Evolutionary conservation across 2,888 invertebrate genomes (phyloP), one percentile per base, ranked within the genome.

Genomic region (Erebia epiphron): DNA sequence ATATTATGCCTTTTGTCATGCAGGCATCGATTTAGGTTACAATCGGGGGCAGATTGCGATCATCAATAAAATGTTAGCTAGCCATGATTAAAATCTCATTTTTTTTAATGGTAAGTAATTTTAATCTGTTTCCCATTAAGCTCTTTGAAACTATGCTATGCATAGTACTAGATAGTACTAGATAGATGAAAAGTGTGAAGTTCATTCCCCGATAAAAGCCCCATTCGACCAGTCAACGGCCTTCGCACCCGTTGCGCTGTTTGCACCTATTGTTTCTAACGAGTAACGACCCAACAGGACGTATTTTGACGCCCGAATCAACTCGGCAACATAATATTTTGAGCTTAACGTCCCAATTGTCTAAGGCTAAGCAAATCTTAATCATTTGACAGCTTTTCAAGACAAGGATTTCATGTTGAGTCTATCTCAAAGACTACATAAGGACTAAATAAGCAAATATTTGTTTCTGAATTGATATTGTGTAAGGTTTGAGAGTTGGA

Each of bases 241-340:
- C 92, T 92, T 92, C 91, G 84, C 83, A 79, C 84, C 80, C 89
- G 91, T 87, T 84, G 83, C 91, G 90, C 85, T 89, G 74, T 76
- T 72, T 90, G 91, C 79, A 71, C 83, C 89, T 87, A 90, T 92
- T 92, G 93, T 92, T 92, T 92, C 86, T 86, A 21, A 56, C n/a
- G 14, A 14, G 86, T 86, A n/a, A 71, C 77, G 77, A 76, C 75
- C 73, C 62, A 65, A 67, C 75, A 77, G 77, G 76, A 75, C 75
- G 69, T 71, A 73, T 71, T 76, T 70, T 63, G 73, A 72, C 72
- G 71, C 69, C 67, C 67, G 66, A 62, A 35, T 35, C 35, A 35
- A 35, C 35, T 35, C 35, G 35, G 7, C 35, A 35, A 7, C 7
- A 35, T 35, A 35, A 7, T 35, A 52, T 52, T 52, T 14, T 52